A percentile compares a stretch with the other conserved stretches of the same genome.
These are phyloP conservation scores for Escarpia spicata DNA, from an alignment of 2,888 invertebrate genomes.

Conservation along the genomic window DNA sequence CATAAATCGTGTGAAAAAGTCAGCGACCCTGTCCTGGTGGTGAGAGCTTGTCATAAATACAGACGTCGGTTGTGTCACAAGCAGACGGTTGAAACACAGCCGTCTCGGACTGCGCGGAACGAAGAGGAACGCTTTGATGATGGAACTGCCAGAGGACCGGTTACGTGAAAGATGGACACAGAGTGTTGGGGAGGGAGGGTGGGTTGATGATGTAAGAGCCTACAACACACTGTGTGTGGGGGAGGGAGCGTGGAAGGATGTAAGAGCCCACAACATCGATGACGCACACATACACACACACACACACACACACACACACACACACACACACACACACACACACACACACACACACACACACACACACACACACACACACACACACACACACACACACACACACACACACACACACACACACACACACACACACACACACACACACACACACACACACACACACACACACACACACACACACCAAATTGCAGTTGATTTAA, in stretches of 20 bases:
- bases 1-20: neutral
- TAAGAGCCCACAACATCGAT: too few species aligned
- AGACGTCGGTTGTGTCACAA: neutral
- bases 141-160: neutral
- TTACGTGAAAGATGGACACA: neutral
- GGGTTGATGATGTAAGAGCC: neutral
- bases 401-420: neutral
- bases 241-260: too few species aligned
- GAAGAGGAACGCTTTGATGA: neutral
- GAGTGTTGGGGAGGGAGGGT: neutral
- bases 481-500: too few species aligned
- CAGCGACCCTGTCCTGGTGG: neutral
- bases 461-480: neutral
- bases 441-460: neutral
- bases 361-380: neutral
- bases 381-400: neutral
- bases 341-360: neutral
- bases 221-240: neutral
- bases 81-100: neutral
- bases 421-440: neutral
- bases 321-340: neutral
- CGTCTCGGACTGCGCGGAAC: neutral
- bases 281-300: neutral
- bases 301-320: neutral
- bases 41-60: conserved; percentile 16